Evolutionary conservation across 2,797 vertebrate genomes (phyloP), one percentile per base, ranked within the genome.

Genomic region (Bradypus variegatus): DNA sequence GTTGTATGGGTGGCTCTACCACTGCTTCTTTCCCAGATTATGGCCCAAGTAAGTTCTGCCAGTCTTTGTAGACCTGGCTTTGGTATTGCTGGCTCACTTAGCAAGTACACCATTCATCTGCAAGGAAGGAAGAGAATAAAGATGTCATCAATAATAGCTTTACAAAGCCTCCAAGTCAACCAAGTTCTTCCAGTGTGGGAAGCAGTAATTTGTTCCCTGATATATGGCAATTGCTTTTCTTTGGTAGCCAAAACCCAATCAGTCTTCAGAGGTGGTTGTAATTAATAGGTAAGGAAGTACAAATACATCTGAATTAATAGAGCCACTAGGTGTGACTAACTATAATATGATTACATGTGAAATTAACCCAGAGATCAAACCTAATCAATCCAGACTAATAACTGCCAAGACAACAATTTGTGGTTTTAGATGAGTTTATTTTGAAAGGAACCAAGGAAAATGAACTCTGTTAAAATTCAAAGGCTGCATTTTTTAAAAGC

Each of bases 331-430:
- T 96, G 88, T 94, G 93, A 96, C 94, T 96, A 97, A 96, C 93
- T 96, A 69, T 93, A 96, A 96, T 95, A 96, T 96, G 94, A 95
- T 96, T 97, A 94, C 91, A 92, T 79, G 92, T 97, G 96, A 97
- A 97, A 97, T 97, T 97, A 95, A 95, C 95, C 95, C 90, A 65
- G 89, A 97, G 94, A 97, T 96, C 94, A 97, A 96, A 97, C 95
- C 89, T 95, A 96, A 85, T 95, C 97, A 97, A 86, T 95, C 93
- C 94, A 94, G 94, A 94, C 75, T 96, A 96, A 96, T 96, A 97
- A 97, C 89, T 96, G 88, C 94, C 86, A 95, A 92, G 94, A 95
- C 90, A 95, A 96, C 91, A 94, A 89, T 96, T 95, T 96, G 88
- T 95, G 96, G 65, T 86, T 97, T 97, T 91, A 95, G 91, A 95